Evolutionary conservation across 2,113 vertebrate genomes (phyloP), one percentile per base, ranked within the genome.

Genomic region (Choloepus hoffmanni): DNA sequence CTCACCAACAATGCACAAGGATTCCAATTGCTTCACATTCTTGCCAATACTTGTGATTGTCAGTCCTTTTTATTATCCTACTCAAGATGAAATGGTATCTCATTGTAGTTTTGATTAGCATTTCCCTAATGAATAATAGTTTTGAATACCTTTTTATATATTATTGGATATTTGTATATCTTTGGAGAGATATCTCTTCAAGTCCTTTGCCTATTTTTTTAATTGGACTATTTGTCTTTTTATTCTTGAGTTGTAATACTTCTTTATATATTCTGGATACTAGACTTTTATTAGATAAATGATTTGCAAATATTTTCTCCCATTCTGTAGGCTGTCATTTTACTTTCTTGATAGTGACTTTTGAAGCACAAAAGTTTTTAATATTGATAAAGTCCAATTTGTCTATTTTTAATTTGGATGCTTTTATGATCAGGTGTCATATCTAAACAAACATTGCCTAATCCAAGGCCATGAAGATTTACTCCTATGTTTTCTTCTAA

Each of bases 291-390:
- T 21, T 55, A 67, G 33, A 55, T 83, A 26, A 45, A 48, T 63
- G 43, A 53, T 65, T 88, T 76, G n/a, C 33, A 76, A 89, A 67
- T 94, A 82, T 74, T 96, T 87, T 60, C 62, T 36, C 48, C 26
- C 36, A n/a, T 63, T 90, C 36, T 76, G 3, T 83, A 19, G 60
- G 3, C 23, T 87, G 18, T 36, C 15, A 53, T 95, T 95, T 85
- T 89, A 60, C 50, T 70, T 84, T 92, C 28, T 76, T 72, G 30
- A 72, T 63, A 70, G 33, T 18, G 33, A 55, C 19, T 48, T 79
- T 84, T 58, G 50, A 43, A 90, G 63, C 36, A 84, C 8, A 53
- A 14, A 36, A 74, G 16, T 58, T 78, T 87, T 86, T 2, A 55
- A 33, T 89, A 90, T 79, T 86, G 14, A 90, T 90, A 13, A 65